Base-by-base conservation (phyloP, 2,113 vertebrate species). In the Lates calcarifer region DNA sequence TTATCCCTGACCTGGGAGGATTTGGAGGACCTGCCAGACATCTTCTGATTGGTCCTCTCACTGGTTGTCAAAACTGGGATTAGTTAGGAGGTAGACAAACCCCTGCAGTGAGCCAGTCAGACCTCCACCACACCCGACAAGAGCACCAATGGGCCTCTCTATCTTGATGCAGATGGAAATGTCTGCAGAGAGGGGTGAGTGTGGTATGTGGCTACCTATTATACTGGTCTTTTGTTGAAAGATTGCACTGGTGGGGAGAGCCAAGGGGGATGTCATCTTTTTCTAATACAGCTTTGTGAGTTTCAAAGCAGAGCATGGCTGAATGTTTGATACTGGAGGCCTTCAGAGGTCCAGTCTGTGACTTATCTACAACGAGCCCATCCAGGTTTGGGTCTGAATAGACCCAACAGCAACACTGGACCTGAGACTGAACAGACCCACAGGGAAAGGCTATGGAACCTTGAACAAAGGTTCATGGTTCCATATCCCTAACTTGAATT, bases 151-250 rank as follows among this genome's bases (percentile, higher is more conserved):
- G 63, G 87, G 68, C 33, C 57, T 85, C 89, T 95, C 96, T 96
- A 94, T 95, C 92, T 92, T 92, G 85, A 79, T 91, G 87, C 95
- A 94, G 96, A 96, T 95, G 90, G 92, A 93, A 93, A 93, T 89
- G 91, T 91, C 88, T 88, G 77, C 91, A 89, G 84, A 89, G 87
- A 77, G 64, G 71, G 61, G 70, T 43, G n/a, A 77, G 69, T 72
- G 83, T 41, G 72, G 77, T 91, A 92, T 94, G 91, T 91, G 94
- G 92, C 88, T 90, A 91, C 69, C 90, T 89, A 96, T 97, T 97
- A 95, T 97, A 90, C 91, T 84, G 41, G 57, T 87, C 93, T 96
- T 89, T 97, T 97, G 95, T 97, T 89, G 93, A 82, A 62, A 95
- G 95, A 94, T 91, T 94, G 93, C 91, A 89, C 83, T 92, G 91